Base-by-base conservation (phyloP, 2,113 vertebrate species). In the Mustelus asterias region DNA sequence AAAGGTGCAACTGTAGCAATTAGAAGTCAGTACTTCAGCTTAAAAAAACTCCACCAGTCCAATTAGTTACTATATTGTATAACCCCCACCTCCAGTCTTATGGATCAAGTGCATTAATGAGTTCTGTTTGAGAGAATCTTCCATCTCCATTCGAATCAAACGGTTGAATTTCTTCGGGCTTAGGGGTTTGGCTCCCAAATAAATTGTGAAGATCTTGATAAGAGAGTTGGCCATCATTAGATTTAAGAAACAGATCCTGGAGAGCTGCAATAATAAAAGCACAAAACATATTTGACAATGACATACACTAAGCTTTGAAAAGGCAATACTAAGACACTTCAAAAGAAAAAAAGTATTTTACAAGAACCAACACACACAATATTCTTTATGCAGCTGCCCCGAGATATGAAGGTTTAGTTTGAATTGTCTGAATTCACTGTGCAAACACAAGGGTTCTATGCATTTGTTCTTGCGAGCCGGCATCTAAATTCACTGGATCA, bases 1-100 rank as follows among this genome's bases (percentile, higher is more conserved):
- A 69, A 94, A 95, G 92, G 94, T 95, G 94, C 67, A 72, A 95
- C 33, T 95, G 67, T 95, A 76, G 69, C 67, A 95, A 72, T 95
- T 29, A 48, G 22, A 72, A 72, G 94, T 48, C 67, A 33, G 67
- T 44, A 70, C 67, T 72, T 72, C 41, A 54, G 16, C 41, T 93
- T 60, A 60, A 90, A 65, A 92, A 93, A 63, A 60, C 18, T 67
- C 5, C 7, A 92, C 58, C 11, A 33, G 60, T 92, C 60, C 89
- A 92, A 63, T 1, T 65, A 65, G 33, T 65, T 41, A 41, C 2
- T n/a, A 18, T 93, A n/a, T 90, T n/a, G 13, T 37, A 0, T 4
- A 37, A n/a, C 63, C 60, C 67, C 44, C 69, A 33, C 1, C 1
- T 29, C 70, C 65, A 18, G 16, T 18, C 72, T 76, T 95, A 95